Evolutionary conservation across 92 coral and sea anemone species (phyloP), one percentile per base, ranked within the genome.

Genomic region (Blastomussa wellsi): DNA sequence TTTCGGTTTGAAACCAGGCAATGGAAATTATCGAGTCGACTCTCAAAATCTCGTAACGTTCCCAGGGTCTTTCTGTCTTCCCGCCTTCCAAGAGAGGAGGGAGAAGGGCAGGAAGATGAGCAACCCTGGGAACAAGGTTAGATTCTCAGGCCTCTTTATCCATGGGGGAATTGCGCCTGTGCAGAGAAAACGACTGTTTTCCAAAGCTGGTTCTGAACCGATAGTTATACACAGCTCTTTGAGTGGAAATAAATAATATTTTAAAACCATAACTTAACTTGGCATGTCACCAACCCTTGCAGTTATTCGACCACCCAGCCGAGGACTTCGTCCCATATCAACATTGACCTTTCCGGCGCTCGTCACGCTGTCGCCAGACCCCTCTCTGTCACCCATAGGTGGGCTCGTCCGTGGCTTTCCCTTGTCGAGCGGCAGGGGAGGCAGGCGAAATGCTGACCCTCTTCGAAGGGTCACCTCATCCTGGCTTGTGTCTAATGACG

Each of bases 291-390:
- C 65, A n/a, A 83, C 60, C 74, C 42, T 74, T 2, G 79, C 59
- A 26, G 13, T 33, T 31, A 31, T 29, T 41, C 80, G 72, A 29
- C 32, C 79, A 53, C 57, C 80, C 17, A 38, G 16, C 66, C 49
- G 32, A 2, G 95, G 95, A 60, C 92, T 90, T 78, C 78, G 80
- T 20, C 68, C 86, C 59, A 94, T 90, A 73, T 94, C 98, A n/a
- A 94, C 92, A 49, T 90, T 80, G 53, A 94, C 95, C 82, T 94
- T 94, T 5, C 95, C 60, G 19, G 98, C 41, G 62, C 98, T 94
- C 39, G 92, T 90, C 31, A 91, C 91, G n/a, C 95, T 92, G 8
- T 91, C 89, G 24, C 88, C 95, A 35, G 98, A 94, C 35, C 88
- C 91, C 73, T 84, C 72, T 42, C 95, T 88, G 32, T 83, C 89